Percentiles rank a stretch among this genome's conserved stretches.
These are phyloP conservation scores for Apamea sordens DNA, from an alignment of 2,888 invertebrate species.

Conservation along the genomic window DNA sequence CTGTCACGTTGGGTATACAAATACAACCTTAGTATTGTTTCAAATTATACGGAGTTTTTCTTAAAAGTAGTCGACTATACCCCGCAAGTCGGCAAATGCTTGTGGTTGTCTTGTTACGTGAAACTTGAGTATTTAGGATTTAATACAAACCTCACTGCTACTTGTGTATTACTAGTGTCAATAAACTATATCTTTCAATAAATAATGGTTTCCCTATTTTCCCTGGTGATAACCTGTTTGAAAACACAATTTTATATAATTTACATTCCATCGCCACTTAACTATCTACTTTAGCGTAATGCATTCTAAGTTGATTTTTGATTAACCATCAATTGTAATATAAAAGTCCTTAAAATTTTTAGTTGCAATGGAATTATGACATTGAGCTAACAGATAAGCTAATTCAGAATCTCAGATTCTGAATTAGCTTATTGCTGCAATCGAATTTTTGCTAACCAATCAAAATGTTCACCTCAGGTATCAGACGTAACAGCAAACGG, in stretches of 20 bases:
- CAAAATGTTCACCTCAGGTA: conserved; percentile 73
- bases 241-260: background rate
- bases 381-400: too few species aligned
- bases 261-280: too few species aligned
- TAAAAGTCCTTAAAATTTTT: background rate
- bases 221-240: background rate
- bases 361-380: background rate
- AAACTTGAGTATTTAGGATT: background rate
- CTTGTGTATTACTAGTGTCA: background rate
- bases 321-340: background rate
- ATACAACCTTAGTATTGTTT: background rate
- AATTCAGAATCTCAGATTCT: background rate
- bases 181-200: background rate
- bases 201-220: background rate
- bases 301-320: background rate
- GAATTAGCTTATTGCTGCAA: background rate
- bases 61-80: too few species aligned
- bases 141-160: background rate
- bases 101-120: background rate
- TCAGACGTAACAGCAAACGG: conserved; percentile 97
- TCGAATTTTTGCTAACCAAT: background rate
- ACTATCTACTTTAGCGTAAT: background rate
- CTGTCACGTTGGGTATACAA: background rate
- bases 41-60: too few species aligned
- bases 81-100: too few species aligned